phyloP scores from a whole-genome alignment of 2,888 invertebrate species.

The Ectemnius lituratus region DNA sequence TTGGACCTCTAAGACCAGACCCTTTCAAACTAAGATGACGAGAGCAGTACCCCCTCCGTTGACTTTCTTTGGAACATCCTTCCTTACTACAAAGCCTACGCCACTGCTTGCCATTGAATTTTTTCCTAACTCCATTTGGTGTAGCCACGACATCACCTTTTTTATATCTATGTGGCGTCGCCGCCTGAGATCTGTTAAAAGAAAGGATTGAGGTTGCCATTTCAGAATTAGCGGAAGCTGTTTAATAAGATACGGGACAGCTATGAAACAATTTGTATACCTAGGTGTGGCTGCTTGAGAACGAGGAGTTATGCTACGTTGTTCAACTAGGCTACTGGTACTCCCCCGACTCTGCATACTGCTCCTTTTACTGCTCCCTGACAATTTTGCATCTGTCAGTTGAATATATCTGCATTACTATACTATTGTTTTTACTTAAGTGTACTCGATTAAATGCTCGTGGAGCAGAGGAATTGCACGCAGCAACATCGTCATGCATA shows the following conservation, averaged over 20 bases:
- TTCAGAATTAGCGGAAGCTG: neutral
- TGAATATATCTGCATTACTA: constrained; percentile 61
- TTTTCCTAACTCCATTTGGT: constrained; percentile 97
- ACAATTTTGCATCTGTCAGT: constrained; percentile 83
- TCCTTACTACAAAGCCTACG: constrained; percentile 96
- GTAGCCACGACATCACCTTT: constrained; percentile 98
- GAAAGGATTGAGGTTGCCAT: neutral
- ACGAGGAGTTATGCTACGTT: constrained; percentile 90
- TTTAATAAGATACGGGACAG: neutral
- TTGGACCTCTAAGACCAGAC: constrained; percentile 72
- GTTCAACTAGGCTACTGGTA: constrained; percentile 90
- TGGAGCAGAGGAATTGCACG: no score
- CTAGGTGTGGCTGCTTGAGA: constrained; percentile 95
- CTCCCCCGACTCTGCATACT: constrained; percentile 95
- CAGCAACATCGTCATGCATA: constrained; percentile 2
- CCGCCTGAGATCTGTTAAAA: constrained; percentile 87
- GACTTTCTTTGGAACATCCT: constrained; percentile 97
- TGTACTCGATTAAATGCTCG: neutral
- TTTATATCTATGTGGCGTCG: constrained; percentile 96
- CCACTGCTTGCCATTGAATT: constrained; percentile 99
- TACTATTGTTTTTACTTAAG: constrained; percentile 32
- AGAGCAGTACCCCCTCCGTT: constrained; percentile 97
- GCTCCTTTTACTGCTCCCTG: constrained; percentile 92
- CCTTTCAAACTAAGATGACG: constrained; percentile 96
- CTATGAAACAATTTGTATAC: constrained; percentile 72